These are phyloP conservation scores for Odontomyia ornata DNA, from an alignment of 2,888 invertebrate species.

Conservation along the genomic window DNA sequence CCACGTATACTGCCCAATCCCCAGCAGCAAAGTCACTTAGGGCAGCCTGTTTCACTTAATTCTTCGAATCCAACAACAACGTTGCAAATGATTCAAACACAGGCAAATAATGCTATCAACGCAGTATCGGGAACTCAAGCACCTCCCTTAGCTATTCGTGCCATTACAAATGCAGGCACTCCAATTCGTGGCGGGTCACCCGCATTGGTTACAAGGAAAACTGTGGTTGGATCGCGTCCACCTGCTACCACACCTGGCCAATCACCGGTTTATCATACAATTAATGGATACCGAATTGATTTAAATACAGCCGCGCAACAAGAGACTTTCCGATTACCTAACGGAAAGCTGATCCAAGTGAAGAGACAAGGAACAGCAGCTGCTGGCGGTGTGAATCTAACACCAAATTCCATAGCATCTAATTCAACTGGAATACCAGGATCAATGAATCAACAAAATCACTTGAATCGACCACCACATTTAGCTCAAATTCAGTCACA, in stretches of 20 bases:
- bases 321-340: conserved; percentile 63
- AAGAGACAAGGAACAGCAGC: conserved; percentile 58
- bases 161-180: conserved; percentile 55
- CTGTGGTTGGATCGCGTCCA: conserved; percentile 50
- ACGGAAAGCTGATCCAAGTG: conserved; percentile 64
- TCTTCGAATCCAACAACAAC: not conserved
- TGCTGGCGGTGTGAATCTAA: not conserved
- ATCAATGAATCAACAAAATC: conserved; percentile 38
- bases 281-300: conserved; percentile 63
- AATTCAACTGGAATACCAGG: conserved; percentile 45
- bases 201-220: conserved; percentile 42
- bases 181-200: conserved; percentile 56
- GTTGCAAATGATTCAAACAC: conserved; percentile 1
- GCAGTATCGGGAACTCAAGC: conserved; percentile 50
- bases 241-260: conserved; percentile 46
- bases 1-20: not conserved
- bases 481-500: conserved; percentile 43
- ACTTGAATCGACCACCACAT: conserved; percentile 23
- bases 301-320: conserved; percentile 64
- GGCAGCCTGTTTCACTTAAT: not conserved
- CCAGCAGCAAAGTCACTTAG: not conserved
- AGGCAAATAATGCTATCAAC: conserved; percentile 30
- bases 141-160: conserved; percentile 60
- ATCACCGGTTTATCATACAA: conserved; percentile 63
- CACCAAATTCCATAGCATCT: conserved; percentile 3